A percentile compares a stretch with the other conserved stretches of the same genome.
phyloP scores from a whole-genome alignment of 2,888 invertebrate genomes.

The Branchipolynoe longqiensis region DNA sequence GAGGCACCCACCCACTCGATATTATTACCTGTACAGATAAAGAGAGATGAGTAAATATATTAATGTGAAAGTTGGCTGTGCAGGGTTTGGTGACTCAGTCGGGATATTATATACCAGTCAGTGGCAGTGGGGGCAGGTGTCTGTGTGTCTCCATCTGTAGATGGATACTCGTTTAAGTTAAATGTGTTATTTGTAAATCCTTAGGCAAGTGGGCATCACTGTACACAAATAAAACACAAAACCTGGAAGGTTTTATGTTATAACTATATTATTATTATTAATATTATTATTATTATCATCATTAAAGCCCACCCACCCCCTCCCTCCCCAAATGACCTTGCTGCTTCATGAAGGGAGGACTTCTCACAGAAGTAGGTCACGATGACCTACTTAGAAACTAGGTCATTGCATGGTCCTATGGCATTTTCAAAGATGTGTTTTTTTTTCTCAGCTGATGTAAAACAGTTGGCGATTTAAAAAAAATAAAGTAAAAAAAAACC shows the following conservation, averaged over 20 bases:
- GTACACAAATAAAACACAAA: not conserved
- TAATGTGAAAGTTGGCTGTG: constrained; percentile 44
- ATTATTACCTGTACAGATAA: not conserved
- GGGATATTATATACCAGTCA: too few species aligned
- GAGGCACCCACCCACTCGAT: not conserved
- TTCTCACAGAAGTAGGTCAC: constrained; percentile 8
- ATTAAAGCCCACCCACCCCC: too few species aligned
- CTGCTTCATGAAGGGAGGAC: not conserved
- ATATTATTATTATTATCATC: too few species aligned
- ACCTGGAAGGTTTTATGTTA: not conserved
- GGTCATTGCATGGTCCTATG: constrained; percentile 12
- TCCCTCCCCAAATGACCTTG: too few species aligned
- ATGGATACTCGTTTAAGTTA: not conserved
- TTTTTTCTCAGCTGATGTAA: constrained; percentile 56
- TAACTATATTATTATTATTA: too few species aligned
- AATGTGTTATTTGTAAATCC: not conserved
- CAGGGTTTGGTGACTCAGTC: too few species aligned
- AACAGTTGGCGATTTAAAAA: constrained; percentile 41
- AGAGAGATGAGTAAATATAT: not conserved
- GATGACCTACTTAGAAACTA: constrained; percentile 11
- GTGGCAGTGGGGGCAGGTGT: not conserved
- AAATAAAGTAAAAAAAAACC: too few species aligned
- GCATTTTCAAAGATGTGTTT: constrained; percentile 29
- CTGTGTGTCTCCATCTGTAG: constrained; percentile 5
- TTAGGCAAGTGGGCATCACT: not conserved